Evolutionary conservation across 2,113 vertebrate genomes (phyloP), one percentile per base, ranked within the genome.

Genomic region (Ptyas mucosa): DNA sequence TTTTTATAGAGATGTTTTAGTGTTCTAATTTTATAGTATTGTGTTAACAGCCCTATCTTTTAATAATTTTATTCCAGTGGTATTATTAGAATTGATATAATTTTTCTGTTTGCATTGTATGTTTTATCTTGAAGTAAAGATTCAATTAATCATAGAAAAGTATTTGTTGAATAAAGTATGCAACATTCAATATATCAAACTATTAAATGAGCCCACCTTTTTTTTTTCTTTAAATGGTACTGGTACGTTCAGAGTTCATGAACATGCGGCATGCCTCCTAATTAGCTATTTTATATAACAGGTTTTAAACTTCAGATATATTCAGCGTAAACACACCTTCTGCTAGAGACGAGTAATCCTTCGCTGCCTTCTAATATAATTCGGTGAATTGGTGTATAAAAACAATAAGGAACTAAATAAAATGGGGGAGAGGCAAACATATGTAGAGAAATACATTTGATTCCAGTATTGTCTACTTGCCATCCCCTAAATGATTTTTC

Each of bases 221-320:
- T 94, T 86, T 29, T 88, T 89, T 0, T 81, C 93, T 88, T 94
- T 7, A 93, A 46, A 90, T 94, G 90, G 87, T 26, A 15, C 20
- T 49, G 90, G 75, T 23, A 12, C 23, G 39, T 61, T 86, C 43
- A 52, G 21, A 52, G 55, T 86, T 90, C 55, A 53, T 93, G 54
- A 5, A 20, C 12, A 43, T 95, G 95, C 96, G 95, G 96, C 96
- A 96, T 95, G 55, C 18, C 81, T 97, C 95, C 95, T 92, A 53
- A 92, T 97, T 92, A 94, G 93, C 91, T 96, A 93, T 95, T 94
- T 94, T 95, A 93, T 92, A 43, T 55, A 95, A 89, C 96, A 95
- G 85, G 87, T 95, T 96, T 96, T 94, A 93, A 94, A 95, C 92
- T 97, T 91, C 89, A 94, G 96, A 96, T 43, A 92, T 86, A 92